Evolutionary conservation across 1,140 invertebrate genomes (phyloP).

Genomic region (Eufriesea mexicana): DNA sequence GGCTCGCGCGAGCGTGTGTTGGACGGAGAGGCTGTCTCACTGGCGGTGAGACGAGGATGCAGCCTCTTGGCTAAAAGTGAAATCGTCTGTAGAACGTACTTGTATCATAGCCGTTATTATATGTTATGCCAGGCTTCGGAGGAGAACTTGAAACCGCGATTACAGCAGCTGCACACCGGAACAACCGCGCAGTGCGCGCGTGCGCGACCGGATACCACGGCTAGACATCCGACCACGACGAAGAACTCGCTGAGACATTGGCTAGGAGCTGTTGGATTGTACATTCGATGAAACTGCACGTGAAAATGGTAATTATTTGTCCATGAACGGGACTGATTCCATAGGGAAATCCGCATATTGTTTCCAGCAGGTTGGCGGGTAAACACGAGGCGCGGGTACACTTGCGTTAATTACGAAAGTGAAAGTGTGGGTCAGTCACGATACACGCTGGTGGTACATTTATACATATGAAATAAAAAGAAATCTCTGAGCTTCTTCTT

Average conservation of each 20-base stretch:
- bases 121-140: conserved; percentile 54
- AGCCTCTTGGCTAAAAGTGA: conserved; percentile 70
- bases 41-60: conserved; percentile 45
- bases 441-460: conserved; percentile 4
- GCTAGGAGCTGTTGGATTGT: not conserved
- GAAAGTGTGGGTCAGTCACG: conserved; percentile 75
- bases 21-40: not conserved
- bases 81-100: conserved; percentile 67
- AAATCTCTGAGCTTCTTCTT: conserved; percentile 59
- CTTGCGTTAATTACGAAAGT: conserved; percentile 71
- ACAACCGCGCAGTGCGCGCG: conserved; percentile 10
- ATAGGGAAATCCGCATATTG: conserved; percentile 35
- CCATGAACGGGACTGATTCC: conserved; percentile 1
- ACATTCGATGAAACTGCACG: not conserved
- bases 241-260: not conserved
- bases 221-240: conserved; percentile 2
- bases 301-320: not conserved
- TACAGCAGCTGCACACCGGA: conserved; percentile 31
- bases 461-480: conserved; percentile 60
- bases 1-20: not conserved
- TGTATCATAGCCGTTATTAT: conserved; percentile 66
- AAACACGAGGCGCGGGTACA: conserved; percentile 37
- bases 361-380: conserved; percentile 23
- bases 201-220: conserved; percentile 25
- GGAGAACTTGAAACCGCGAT: conserved; percentile 23